Evolutionary conservation across 2,797 vertebrate genomes (phyloP), one percentile per base, ranked within the genome.

Genomic region (Esox masquinongy): DNA sequence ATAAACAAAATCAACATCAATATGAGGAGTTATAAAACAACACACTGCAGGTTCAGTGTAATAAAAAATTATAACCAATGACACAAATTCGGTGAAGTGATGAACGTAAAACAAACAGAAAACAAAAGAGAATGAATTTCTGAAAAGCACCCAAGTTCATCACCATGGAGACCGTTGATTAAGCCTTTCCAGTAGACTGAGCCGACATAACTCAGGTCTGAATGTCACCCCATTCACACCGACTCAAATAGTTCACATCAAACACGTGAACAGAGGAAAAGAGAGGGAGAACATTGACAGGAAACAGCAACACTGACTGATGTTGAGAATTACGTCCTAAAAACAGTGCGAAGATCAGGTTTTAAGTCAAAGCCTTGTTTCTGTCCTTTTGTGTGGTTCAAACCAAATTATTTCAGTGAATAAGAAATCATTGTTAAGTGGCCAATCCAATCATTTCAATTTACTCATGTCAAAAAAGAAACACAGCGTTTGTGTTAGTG

Each of bases 111-210:
- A 84, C 82, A 87, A 90, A 83, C 70, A 70, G 51, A 74, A 83
- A 88, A 92, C 90, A 93, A 92, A 88, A 79, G 90, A 80, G 80
- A 72, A 82, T 85, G 86, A 87, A 87, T 80, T 81, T 72, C 74
- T 80, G 83, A 85, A 83, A 79, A 39, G 78, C 61, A 56, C 68
- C 81, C 89, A 90, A 90, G 89, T 91, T 90, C 88, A 84, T 92
- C 73, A 76, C 91, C 77, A 91, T 92, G 89, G 80, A 82, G 86
- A 92, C 91, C n/a, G 56, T 73, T 90, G 87, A 92, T 92, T 92
- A 89, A 81, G 82, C 73, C 73, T 79, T 93, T 93, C 91, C 91
- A 88, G 89, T 88, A 90, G 72, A 22, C 84, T 90, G 89, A 84
- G 79, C 80, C 80, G 61, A 83, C 84, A 91, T 88, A 92, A 90